Evolutionary conservation across 2,113 vertebrate genomes (phyloP).

Genomic region (Scytalopus superciliaris): DNA sequence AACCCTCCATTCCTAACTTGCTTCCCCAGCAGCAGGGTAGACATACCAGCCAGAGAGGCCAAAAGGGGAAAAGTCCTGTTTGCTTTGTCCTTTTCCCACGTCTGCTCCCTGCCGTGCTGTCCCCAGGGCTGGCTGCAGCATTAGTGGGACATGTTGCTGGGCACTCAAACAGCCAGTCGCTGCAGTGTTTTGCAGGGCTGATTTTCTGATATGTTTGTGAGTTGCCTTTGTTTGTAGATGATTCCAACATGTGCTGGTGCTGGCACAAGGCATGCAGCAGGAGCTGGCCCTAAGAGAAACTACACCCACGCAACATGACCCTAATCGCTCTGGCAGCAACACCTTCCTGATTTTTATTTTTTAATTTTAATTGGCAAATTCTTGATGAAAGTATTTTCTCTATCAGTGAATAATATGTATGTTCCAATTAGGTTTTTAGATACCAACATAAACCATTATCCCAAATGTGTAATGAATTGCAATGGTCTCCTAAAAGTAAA

Average conservation of each 20-base stretch:
- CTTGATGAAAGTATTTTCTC: background rate
- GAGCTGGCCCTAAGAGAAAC: background rate
- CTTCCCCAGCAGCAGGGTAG: background rate
- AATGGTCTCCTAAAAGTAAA: background rate
- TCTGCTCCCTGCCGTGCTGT: fast-evolving
- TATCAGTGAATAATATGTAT: background rate
- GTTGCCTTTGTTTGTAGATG: background rate
- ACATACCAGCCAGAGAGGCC: background rate
- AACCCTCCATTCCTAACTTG: background rate
- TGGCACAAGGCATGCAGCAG: background rate
- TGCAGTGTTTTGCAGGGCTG: background rate
- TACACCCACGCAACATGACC: background rate
- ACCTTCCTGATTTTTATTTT: background rate
- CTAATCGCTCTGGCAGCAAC: background rate
- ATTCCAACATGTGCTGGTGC: background rate
- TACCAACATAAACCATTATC: background rate
- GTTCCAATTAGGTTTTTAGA: background rate
- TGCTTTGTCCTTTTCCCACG: background rate
- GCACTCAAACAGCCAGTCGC: background rate
- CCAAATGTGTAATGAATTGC: background rate
- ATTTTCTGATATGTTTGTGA: background rate
- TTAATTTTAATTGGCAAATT: background rate
- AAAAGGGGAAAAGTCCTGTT: constrained; percentile 20
- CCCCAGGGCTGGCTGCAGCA: background rate
- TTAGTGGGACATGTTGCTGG: background rate